Base-by-base conservation (phyloP, 2,113 vertebrate genomes). In the Aspiorhynchus laticeps region DNA sequence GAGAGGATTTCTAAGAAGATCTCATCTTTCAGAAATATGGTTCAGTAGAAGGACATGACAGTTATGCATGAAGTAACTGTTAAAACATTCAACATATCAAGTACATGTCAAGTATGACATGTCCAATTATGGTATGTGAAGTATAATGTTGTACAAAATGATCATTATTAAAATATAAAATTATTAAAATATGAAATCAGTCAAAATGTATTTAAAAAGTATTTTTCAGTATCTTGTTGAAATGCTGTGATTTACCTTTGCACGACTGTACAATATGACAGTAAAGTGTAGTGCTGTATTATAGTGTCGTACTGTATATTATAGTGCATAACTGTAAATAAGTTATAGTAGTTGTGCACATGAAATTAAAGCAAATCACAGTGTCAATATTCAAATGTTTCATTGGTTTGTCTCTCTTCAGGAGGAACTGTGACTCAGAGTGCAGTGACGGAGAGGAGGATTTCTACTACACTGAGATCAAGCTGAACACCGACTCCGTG, bases 381-480 rank as follows among this genome's bases (percentile, higher is more conserved):
- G 38, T 76, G 14, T 76, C 43, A 21, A 15, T 14, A 48, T 41
- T n/a, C n/a, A 38, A 74, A 59, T 63, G 7, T 71, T 33, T 79
- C 48, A 10, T 1, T 21, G 48, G 59, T 12, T 28, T 38, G 14
- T 48, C 43, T 80, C 53, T 71, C 86, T 17, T 43, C 90, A 99
- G 98, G 89, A 96, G 97, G 36, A 96, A 93, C 87, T 98, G 97
- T 88, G 98, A 99, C 91, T 99, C 97, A 0, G 98, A 99, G 94
- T 97, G 96, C 94, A 99, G 98, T 8, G 98, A 99, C 7, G 98
- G 98, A 43, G 98, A 99, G 92, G 98, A 99, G 87, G 98, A 99
- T 92, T 99, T 99, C 94, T 99, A 99, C 94, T 99, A 99, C 91
- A 97, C 98, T 0, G 98, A 99, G 94, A 98, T 99, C 91, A 98